phyloP scores from a whole-genome alignment of 2,113 vertebrate species.

The Phyllostomus hastatus region DNA sequence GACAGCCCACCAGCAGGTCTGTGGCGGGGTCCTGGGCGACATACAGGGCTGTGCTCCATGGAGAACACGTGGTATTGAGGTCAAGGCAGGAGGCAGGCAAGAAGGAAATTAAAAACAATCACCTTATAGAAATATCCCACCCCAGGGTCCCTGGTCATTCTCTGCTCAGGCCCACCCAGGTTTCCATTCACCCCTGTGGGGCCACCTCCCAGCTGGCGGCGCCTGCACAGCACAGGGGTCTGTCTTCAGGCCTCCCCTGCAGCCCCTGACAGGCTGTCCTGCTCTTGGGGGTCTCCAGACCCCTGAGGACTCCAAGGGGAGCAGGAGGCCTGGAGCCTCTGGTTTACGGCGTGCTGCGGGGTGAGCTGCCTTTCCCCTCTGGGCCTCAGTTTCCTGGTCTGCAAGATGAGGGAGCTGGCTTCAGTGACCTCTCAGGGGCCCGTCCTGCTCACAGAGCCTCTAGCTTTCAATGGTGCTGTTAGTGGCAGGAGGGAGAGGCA shows the following conservation, averaged over 20 bases:
- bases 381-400: neutral
- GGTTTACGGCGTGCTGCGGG: too few relatives aligned
- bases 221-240: neutral
- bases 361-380: neutral
- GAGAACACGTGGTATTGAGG: neutral
- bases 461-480: neutral
- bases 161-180: neutral
- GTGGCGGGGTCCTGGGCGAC: fast-evolving
- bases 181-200: neutral
- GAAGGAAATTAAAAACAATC: neutral
- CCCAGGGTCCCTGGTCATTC: too few relatives aligned
- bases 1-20: fast-evolving
- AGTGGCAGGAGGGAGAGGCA: too few relatives aligned
- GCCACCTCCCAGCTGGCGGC: neutral
- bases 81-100: neutral
- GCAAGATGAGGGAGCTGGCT: neutral
- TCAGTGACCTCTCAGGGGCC: neutral
- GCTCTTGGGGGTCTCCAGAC: neutral
- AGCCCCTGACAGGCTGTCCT: neutral
- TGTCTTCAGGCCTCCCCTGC: neutral
- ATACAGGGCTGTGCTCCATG: fast-evolving
- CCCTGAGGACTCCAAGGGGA: neutral
- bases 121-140: neutral
- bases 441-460: neutral
- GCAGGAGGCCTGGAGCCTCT: fast-evolving